A percentile compares a stretch with the other conserved stretches of the same genome.
phyloP scores from a whole-genome alignment of 1,140 invertebrate species.

The Penaeus chinensis region DNA sequence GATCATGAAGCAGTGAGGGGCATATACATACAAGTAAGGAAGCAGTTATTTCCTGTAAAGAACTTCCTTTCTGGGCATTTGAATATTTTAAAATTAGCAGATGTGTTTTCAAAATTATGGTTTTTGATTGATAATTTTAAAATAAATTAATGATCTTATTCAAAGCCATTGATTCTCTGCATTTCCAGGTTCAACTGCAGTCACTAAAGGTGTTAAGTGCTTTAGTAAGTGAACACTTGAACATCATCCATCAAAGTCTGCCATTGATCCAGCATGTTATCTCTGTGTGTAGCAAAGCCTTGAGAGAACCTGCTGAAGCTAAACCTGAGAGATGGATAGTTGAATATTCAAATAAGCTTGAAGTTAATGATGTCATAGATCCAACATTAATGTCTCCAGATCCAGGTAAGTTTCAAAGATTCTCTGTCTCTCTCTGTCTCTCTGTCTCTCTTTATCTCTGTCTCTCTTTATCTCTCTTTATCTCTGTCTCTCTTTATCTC shows the following conservation, averaged over 20 bases:
- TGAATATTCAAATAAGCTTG: neutral
- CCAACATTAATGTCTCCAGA: constrained; percentile 42
- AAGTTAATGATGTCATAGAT: constrained; percentile 12
- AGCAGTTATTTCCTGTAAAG: too few species aligned
- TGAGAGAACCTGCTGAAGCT: constrained; percentile 1
- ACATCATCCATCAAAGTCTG: constrained; percentile 48
- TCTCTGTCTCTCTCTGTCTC: too few species aligned
- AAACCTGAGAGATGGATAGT: neutral
- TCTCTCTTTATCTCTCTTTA: too few species aligned
- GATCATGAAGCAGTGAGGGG: constrained; percentile 42
- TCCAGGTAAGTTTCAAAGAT: constrained; percentile 28
- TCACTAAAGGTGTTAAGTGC: constrained; percentile 61
- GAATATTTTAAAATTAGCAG: too few species aligned
- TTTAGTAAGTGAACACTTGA: constrained; percentile 60
- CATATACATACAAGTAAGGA: constrained; percentile 52
- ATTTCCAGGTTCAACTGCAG: constrained; percentile 52
- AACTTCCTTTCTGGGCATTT: too few species aligned
- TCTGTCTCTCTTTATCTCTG: too few species aligned
- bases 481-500: too few species aligned
- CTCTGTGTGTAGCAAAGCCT: constrained; percentile 41
- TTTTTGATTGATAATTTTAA: too few species aligned
- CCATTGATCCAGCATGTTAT: constrained; percentile 55
- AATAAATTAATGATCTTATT: too few species aligned
- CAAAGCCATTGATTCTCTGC: too few species aligned
- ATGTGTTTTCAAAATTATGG: too few species aligned